Evolutionary conservation across 2,113 vertebrate genomes (phyloP), one percentile per base, ranked within the genome.

Genomic region (Vidua macroura): DNA sequence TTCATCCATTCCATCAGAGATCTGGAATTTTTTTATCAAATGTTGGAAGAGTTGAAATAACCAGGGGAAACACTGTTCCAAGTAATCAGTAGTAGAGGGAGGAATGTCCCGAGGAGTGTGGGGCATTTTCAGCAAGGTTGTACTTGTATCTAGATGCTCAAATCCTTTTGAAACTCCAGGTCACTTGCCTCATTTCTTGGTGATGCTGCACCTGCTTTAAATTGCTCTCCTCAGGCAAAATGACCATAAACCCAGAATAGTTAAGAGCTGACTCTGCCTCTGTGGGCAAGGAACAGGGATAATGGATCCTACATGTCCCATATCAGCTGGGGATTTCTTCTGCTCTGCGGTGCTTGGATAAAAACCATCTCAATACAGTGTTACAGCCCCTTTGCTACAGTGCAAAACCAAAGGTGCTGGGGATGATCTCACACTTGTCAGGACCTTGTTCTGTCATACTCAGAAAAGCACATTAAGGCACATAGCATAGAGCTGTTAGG

Each of bases 121-220:
- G 18, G 6, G 8, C n/a, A 33, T 48, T 52, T 92, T 88, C 72
- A 88, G 33, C 37, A 73, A 77, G 59, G 30, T 19, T 85, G 33
- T 72, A 31, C 72, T 86, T 88, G 33, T 44, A 67, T 20, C 30
- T 52, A 63, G 59, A 44, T 86, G 51, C 72, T 74, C 46, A 92
- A 70, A 70, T 76, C 30, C 70, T 51, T 72, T 44, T 74, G 68
- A 81, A 90, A 66, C 63, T 68, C 33, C 52, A 77, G 33, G 72
- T 69, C 82, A 74, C 31, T 86, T 87, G 55, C 48, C 60, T 91
- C 70, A 80, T 94, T 88, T 93, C 70, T 90, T 86, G 35, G 24
- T 49, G 72, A 33, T 75, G 52, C 72, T 88, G 82, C 64, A 92
- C 33, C 79, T 92, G 64, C 68, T 86, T 86, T 77, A 75, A 80